Evolutionary conservation across 2,113 vertebrate genomes (phyloP).

Genomic region (Promerops cafer): DNA sequence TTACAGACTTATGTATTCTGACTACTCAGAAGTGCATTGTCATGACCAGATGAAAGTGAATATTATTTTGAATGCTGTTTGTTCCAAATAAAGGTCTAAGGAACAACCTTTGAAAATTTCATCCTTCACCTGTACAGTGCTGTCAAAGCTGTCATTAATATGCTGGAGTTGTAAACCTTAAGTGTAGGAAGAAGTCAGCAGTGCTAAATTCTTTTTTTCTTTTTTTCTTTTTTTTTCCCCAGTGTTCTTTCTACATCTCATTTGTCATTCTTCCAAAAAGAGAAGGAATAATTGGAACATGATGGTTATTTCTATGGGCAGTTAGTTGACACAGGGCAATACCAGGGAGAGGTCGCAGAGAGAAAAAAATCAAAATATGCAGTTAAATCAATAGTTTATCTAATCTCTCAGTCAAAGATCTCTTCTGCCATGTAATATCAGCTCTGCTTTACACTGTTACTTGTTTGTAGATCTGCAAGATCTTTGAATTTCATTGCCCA

Average conservation of each 20-base stretch:
- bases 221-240: background rate
- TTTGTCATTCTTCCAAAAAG: background rate
- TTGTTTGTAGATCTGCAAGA: background rate
- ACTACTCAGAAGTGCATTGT: background rate
- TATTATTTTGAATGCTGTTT: background rate
- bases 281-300: background rate
- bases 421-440: background rate
- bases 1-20: background rate
- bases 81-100: background rate
- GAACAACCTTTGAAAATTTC: background rate
- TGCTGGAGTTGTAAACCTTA: background rate
- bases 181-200: background rate
- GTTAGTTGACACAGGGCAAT: background rate
- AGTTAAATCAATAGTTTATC: background rate
- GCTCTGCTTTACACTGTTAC: rapidly evolving
- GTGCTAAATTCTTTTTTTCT: background rate
- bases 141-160: background rate
- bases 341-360: background rate
- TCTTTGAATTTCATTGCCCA: background rate
- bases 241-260: background rate
- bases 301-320: background rate
- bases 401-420: background rate
- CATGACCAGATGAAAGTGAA: background rate
- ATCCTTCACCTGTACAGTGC: background rate
- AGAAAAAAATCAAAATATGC: background rate